Evolutionary conservation across 2,113 vertebrate species (phyloP).

Genomic region (Tyrannus savana): DNA sequence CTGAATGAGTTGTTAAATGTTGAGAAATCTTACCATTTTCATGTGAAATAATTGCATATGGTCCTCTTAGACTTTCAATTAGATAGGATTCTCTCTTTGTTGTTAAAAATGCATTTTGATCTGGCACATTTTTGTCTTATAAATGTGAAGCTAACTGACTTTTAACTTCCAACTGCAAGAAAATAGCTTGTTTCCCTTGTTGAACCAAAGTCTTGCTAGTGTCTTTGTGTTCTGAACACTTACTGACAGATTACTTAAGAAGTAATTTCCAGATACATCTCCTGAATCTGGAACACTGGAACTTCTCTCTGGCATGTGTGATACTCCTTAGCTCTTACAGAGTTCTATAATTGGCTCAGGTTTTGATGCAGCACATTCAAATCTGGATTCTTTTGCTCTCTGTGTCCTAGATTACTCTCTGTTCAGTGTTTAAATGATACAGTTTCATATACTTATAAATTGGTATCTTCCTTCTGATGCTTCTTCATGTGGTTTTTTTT

Average conservation of each 20-base stretch:
- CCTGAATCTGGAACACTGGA: background rate
- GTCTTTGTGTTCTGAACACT: background rate
- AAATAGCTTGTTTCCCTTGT: background rate
- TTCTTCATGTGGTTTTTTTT: background rate
- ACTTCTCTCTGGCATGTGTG: background rate
- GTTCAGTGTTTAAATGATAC: background rate
- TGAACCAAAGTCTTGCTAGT: background rate
- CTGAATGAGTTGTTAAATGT: background rate
- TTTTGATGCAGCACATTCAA: background rate
- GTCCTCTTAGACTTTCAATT: background rate
- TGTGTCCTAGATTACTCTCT: background rate
- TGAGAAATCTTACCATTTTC: background rate
- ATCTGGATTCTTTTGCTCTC: background rate
- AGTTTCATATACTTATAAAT: background rate
- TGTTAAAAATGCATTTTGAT: background rate
- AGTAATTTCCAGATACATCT: background rate
- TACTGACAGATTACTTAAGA: background rate
- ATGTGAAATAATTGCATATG: background rate
- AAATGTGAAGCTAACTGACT: background rate
- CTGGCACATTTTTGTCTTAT: background rate
- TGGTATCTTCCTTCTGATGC: background rate
- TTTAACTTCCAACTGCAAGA: background rate
- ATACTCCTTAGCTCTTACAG: background rate
- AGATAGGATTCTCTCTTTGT: background rate
- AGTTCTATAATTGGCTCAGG: background rate